phyloP scores from a whole-genome alignment of 1,140 invertebrate genomes.

The Steinernema feltiae region DNA sequence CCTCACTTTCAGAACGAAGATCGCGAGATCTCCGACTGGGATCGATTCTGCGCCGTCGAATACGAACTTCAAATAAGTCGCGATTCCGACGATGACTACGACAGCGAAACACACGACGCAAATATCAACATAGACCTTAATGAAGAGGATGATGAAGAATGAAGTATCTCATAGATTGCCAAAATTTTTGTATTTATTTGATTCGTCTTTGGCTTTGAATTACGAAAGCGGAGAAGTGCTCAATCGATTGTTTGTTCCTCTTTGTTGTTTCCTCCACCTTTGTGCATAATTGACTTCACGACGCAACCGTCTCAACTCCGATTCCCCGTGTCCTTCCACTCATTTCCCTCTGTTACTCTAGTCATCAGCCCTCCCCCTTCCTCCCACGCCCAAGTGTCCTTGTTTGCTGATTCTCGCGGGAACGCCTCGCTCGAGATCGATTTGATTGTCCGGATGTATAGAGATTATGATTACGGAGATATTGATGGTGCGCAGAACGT shows the following conservation, averaged over 20 bases:
- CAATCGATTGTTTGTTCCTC: conserved; percentile 2
- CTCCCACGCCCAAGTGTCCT: not conserved
- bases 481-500: conserved; percentile 4
- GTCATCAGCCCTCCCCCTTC: not conserved
- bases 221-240: not conserved
- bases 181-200: conserved; percentile 1
- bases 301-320: not conserved
- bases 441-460: not conserved
- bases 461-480: conserved; percentile 10
- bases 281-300: not conserved
- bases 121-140: not conserved
- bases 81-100: conserved; percentile 40
- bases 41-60: conserved; percentile 88
- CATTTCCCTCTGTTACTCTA: conserved; percentile 3
- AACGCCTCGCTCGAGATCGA: not conserved
- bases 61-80: conserved; percentile 53
- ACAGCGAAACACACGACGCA: conserved; percentile 11
- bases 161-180: not conserved
- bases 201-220: no score
- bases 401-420: conserved; percentile 9
- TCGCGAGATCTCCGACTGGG: conserved; percentile 89
- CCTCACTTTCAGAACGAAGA: conserved; percentile 25
- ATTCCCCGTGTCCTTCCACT: not conserved
- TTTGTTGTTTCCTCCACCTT: conserved; percentile 3
- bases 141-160: conserved; percentile 11